These are phyloP conservation scores for Chlorops oryzae DNA, from an alignment of 1,140 invertebrate species.

Conservation along the genomic window DNA sequence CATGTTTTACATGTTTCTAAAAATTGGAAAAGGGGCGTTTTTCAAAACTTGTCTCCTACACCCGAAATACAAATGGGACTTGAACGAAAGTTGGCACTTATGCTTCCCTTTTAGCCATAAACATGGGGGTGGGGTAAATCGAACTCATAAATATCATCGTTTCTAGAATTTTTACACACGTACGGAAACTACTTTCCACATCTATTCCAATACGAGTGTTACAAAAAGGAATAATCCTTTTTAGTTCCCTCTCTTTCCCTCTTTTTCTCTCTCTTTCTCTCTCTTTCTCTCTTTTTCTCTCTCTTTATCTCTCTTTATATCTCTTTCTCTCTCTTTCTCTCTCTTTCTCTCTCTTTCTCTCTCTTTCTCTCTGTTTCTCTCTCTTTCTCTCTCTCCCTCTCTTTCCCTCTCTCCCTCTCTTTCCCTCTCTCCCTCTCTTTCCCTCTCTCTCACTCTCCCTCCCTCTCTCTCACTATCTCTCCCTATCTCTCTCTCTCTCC, in stretches of 20 bases:
- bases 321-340: neutral
- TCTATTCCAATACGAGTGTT: too few species aligned
- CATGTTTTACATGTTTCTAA: too few species aligned
- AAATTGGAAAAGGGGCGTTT: too few species aligned
- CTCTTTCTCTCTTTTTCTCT: neutral
- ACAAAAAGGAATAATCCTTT: too few species aligned
- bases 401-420: neutral
- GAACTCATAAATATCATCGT: too few species aligned
- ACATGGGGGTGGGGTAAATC: too few species aligned
- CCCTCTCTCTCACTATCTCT: neutral
- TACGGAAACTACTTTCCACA: too few species aligned
- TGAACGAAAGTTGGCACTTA: too few species aligned
- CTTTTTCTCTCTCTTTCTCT: neutral
- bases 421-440: neutral
- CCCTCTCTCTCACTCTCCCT: neutral
- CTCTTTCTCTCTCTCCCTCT: neutral
- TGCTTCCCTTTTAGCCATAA: too few species aligned
- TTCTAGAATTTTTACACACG: too few species aligned
- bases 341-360: neutral
- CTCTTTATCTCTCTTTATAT: neutral
- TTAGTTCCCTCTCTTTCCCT: neutral
- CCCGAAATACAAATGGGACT: too few species aligned
- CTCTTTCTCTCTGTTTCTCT: neutral
- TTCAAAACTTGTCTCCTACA: too few species aligned
- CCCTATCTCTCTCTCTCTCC: neutral